Conservation (phyloP, 2,113 vertebrate species). For the Nannospalax galili region DNA sequence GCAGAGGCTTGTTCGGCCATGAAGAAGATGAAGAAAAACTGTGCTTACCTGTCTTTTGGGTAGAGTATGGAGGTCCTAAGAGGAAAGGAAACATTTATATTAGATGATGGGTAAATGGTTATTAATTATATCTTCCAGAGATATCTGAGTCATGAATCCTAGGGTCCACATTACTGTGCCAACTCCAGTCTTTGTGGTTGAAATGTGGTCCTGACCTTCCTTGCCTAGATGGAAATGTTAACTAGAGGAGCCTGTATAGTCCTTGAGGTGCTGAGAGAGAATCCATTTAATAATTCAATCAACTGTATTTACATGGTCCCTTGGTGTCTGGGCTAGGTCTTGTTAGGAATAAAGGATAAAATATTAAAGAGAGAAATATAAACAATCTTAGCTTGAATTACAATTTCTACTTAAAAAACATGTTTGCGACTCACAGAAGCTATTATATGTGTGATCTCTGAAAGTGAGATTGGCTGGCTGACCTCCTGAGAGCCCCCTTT, state of each 20-base stretch:
- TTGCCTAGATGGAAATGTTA: constrained; percentile 33
- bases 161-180: not conserved
- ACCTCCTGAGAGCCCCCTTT: constrained; percentile 33
- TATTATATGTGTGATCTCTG: constrained; percentile 51
- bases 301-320: constrained; percentile 70
- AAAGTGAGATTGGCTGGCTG: constrained; percentile 54
- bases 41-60: not conserved
- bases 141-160: not conserved
- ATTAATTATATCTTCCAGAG: not conserved
- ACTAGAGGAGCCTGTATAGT: constrained; percentile 38
- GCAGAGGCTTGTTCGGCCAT: not conserved
- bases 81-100: constrained; percentile 18
- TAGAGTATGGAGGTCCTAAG: not conserved
- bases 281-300: constrained; percentile 76
- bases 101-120: not conserved
- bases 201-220: not conserved
- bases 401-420: constrained; percentile 60
- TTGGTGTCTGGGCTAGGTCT: constrained; percentile 54
- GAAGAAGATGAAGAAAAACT: not conserved
- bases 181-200: constrained; percentile 10
- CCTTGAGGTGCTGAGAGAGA: constrained; percentile 50
- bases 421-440: constrained; percentile 48
- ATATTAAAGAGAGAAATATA: constrained; percentile 78
- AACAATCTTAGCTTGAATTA: constrained; percentile 67
- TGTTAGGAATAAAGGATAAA: constrained; percentile 76